Base-by-base conservation (phyloP, 2,113 vertebrate species). In the Anhinga anhinga region DNA sequence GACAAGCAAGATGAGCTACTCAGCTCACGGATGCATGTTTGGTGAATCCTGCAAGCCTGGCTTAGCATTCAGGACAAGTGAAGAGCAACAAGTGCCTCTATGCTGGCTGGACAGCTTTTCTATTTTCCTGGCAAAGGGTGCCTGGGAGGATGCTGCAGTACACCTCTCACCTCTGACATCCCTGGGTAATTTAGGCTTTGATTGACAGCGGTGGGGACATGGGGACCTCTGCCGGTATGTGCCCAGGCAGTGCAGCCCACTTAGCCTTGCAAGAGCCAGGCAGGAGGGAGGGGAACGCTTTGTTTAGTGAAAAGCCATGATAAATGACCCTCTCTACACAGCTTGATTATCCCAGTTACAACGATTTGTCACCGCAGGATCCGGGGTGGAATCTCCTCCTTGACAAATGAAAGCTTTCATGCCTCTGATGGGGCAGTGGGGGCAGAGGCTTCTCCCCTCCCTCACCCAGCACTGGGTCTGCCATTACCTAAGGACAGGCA, bases 401-500 rank as follows among this genome's bases (percentile, higher is more conserved):
- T 70, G 92, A 63, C 38, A 86, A 86, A 79, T 10, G 55, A 23
- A 61, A 45, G 40, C 27, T 40, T 45, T 73, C 40, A 15, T 3
- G 0, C 10, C 50, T 36, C 59, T 38, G 40, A 26, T 29, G 65
- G 53, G 59, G 47, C 3, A 2, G 15, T 19, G 65, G n/a, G 34
- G 32, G 10, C 63, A 77, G 52, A 55, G 1, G 0, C 27, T 9
- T 19, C 45, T 36, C 44, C 44, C 20, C 15, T 76, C 38, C 79
- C 32, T 74, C 2, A 0, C 29, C 55, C 29, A 18, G 40, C 22
- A 1, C 49, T 8, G 13, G 42, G 25, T 78, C 49, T 67, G 21
- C 53, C 34, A 8, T 34, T 40, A 23, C 38, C 22, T 6, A 7
- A 27, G 45, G 44, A 16, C 17, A 13, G 2, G 0, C 1, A 5